Evolutionary conservation across 2,797 vertebrate genomes (phyloP).

Genomic region (Acanthopagrus latus): DNA sequence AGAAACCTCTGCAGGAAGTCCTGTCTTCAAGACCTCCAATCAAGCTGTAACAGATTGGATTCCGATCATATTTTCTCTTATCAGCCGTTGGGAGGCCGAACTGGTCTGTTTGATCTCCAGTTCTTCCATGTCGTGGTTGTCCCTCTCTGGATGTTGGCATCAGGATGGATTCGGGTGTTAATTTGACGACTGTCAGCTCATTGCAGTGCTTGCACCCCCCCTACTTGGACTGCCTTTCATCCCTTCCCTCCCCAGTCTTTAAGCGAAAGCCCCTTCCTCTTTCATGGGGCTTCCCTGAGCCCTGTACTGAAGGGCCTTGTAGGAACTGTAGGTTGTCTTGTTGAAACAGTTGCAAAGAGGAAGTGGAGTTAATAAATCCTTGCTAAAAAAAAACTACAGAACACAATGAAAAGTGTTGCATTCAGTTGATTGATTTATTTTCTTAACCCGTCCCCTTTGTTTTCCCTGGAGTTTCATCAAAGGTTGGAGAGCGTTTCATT

Average conservation of each 20-base stretch:
- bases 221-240: slow-evolving; percentile 55
- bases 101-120: slow-evolving; percentile 44
- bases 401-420: slow-evolving; percentile 18
- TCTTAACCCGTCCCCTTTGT: slow-evolving; percentile 15
- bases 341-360: slow-evolving; percentile 62
- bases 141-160: slow-evolving; percentile 75
- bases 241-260: slow-evolving; percentile 55
- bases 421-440: slow-evolving; percentile 28
- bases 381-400: slow-evolving; percentile 8
- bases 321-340: slow-evolving; percentile 65
- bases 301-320: slow-evolving; percentile 61
- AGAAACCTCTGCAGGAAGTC: slow-evolving; percentile 18
- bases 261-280: slow-evolving; percentile 74
- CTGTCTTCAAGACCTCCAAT: slow-evolving; percentile 28
- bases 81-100: slow-evolving; percentile 41
- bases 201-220: slow-evolving; percentile 68
- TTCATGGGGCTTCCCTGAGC: slow-evolving; percentile 73
- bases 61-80: slow-evolving; percentile 33
- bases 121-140: slow-evolving; percentile 75
- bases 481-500: slow-evolving; percentile 29
- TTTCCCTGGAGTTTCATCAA: slow-evolving; percentile 30
- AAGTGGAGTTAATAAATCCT: slow-evolving; percentile 28
- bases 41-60: slow-evolving; percentile 30
- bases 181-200: slow-evolving; percentile 71
- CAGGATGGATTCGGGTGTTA: slow-evolving; percentile 83